These are phyloP conservation scores for Drosophila gaucha DNA, from an alignment of 2,888 invertebrate species.

Conservation along the genomic window DNA sequence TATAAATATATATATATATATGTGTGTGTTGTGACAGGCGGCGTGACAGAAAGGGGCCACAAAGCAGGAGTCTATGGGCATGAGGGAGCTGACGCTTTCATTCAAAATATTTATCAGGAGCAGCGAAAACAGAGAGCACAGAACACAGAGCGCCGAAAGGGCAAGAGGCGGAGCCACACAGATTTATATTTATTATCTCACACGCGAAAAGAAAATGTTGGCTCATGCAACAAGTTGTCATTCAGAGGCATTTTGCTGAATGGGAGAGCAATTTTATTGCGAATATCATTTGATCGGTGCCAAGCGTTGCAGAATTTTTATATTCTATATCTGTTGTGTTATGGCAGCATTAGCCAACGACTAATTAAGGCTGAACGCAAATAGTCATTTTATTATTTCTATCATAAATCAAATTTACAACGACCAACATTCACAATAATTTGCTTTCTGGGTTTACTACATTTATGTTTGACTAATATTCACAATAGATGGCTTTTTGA, in stretches of 20 bases:
- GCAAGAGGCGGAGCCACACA: not conserved
- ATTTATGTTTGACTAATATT: not conserved
- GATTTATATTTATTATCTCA: too few relatives aligned
- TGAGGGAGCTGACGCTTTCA: constrained; percentile 4
- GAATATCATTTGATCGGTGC: not conserved
- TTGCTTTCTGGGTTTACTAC: not conserved
- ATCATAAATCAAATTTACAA: not conserved
- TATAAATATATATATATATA: too few relatives aligned
- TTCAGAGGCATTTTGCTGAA: constrained; percentile 26
- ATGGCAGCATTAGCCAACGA: not conserved
- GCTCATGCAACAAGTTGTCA: constrained; percentile 45
- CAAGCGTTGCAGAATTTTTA: not conserved
- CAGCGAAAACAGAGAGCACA: not conserved
- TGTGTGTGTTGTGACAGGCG: too few relatives aligned
- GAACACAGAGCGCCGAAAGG: not conserved
- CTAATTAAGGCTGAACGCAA: not conserved
- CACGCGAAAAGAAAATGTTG: not conserved
- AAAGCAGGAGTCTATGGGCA: not conserved
- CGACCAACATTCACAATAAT: not conserved
- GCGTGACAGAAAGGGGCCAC: not conserved
- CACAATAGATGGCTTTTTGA: not conserved
- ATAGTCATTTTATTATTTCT: not conserved
- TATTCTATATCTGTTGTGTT: constrained; percentile 1
- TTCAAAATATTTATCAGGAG: constrained; percentile 18
- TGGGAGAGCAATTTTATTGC: constrained; percentile 18